Conservation (phyloP, 1,140 invertebrate species). For the Chrysoperla carnea region DNA sequence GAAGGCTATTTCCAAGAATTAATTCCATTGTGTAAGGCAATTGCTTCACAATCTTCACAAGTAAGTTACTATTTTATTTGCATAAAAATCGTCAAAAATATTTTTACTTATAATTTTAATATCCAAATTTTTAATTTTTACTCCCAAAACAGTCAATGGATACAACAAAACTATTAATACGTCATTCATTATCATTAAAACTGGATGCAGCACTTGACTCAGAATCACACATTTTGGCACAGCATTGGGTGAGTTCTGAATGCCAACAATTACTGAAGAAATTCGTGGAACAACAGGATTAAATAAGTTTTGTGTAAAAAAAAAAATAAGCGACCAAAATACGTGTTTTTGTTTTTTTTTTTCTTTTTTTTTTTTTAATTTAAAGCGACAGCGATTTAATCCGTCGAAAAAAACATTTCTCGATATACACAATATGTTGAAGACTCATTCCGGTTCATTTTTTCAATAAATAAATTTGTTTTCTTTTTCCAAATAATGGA, state of each 20-base stretch:
- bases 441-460: no score
- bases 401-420: no score
- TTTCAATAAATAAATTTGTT: no score
- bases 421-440: no score
- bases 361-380: no score
- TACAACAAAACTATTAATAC: conserved; percentile 35
- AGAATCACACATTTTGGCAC: conserved; percentile 35
- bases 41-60: conserved; percentile 43
- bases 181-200: conserved; percentile 28
- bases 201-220: conserved; percentile 34
- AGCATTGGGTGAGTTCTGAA: conserved; percentile 45
- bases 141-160: conserved; percentile 33
- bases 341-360: no score
- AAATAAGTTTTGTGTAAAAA: no score
- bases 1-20: conserved; percentile 47
- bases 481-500: no score
- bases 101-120: background rate
- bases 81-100: conserved; percentile 14
- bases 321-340: no score
- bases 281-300: background rate
- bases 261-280: conserved; percentile 30
- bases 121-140: no score
- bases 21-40: conserved; percentile 34
- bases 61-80: conserved; percentile 22
- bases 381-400: no score